A percentile compares a stretch with the other conserved stretches of the same genome.
These are phyloP conservation scores for Stigmatopora nigra DNA, from an alignment of 2,113 vertebrate species.

Conservation along the genomic window DNA sequence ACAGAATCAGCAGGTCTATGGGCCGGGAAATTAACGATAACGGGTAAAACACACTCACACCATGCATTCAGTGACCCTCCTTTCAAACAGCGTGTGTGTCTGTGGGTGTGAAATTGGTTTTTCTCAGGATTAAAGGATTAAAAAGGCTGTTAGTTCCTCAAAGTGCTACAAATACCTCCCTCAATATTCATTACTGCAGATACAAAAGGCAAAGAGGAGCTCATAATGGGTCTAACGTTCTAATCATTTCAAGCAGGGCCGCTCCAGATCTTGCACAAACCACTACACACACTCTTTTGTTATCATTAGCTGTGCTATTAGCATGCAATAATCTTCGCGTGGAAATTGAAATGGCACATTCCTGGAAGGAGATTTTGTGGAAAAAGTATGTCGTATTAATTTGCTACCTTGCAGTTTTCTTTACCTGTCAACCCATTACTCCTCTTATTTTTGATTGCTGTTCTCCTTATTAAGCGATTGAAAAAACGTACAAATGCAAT, in stretches of 20 bases:
- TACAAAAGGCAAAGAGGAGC: slow-evolving; percentile 75
- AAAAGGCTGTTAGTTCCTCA: slow-evolving; percentile 85
- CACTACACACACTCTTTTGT: slow-evolving; percentile 41
- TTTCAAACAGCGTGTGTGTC: slow-evolving; percentile 46
- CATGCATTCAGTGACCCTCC: slow-evolving; percentile 44
- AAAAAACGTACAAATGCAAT: too few relatives aligned
- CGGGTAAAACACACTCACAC: slow-evolving; percentile 79
- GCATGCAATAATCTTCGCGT: slow-evolving; percentile 65
- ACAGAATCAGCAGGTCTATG: slow-evolving; percentile 81
- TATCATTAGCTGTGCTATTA: slow-evolving; percentile 67
- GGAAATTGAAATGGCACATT: slow-evolving; percentile 47
- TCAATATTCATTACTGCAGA: slow-evolving; percentile 88
- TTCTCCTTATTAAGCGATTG: too few relatives aligned
- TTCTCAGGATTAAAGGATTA: slow-evolving; percentile 96
- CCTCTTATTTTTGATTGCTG: too few relatives aligned
- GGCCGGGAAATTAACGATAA: slow-evolving; percentile 91
- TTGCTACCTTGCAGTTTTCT: slow-evolving; percentile 12
- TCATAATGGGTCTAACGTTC: slow-evolving; percentile 67
- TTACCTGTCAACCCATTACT: too few relatives aligned
- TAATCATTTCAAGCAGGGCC: slow-evolving; percentile 69
- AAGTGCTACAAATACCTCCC: slow-evolving; percentile 87
- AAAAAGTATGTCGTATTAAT: slow-evolving; percentile 41
- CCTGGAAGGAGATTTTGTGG: slow-evolving; percentile 34
- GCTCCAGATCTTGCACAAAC: slow-evolving; percentile 45
- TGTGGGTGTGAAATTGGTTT: slow-evolving; percentile 82